Conservation (phyloP, 2,797 vertebrate species). For the Xenentodon cancila region DNA sequence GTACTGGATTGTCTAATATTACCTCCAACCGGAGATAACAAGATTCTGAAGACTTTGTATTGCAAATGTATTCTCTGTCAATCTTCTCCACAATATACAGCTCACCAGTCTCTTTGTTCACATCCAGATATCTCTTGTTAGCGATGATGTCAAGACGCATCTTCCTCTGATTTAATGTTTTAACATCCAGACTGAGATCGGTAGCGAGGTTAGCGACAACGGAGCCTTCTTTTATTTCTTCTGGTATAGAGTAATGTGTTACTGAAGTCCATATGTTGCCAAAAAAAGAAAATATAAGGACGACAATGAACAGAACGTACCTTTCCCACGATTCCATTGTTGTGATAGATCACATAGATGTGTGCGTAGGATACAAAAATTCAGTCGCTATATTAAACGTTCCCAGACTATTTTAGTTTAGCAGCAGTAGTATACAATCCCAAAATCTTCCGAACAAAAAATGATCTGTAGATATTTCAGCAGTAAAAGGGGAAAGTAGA, state of each 20-base stretch:
- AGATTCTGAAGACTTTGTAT: neutral
- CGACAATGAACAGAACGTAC: slow-evolving; percentile 1
- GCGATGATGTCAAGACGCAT: slow-evolving; percentile 63
- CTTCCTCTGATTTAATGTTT: slow-evolving; percentile 53
- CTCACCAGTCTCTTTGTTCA: slow-evolving; percentile 60
- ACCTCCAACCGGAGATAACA: slow-evolving; percentile 69
- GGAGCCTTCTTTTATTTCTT: slow-evolving; percentile 74
- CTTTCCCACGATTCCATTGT: neutral
- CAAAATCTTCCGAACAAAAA: no score
- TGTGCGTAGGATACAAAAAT: neutral
- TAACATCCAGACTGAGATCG: slow-evolving; percentile 69
- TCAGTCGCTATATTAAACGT: no score
- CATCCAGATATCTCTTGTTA: slow-evolving; percentile 58
- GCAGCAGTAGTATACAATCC: no score
- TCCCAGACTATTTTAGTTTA: no score
- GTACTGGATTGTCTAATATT: slow-evolving; percentile 59
- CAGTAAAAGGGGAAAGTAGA: no score
- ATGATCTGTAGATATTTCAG: no score
- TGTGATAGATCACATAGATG: neutral
- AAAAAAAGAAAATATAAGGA: neutral
- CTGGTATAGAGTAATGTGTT: slow-evolving; percentile 51
- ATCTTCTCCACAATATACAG: slow-evolving; percentile 64
- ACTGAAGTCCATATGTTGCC: neutral
- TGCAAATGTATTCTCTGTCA: slow-evolving; percentile 66
- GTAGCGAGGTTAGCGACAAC: slow-evolving; percentile 75